Evolutionary conservation across 2,888 invertebrate species (phyloP), one percentile per base, ranked within the genome.

Genomic region (Lepidochrysops patricia): DNA sequence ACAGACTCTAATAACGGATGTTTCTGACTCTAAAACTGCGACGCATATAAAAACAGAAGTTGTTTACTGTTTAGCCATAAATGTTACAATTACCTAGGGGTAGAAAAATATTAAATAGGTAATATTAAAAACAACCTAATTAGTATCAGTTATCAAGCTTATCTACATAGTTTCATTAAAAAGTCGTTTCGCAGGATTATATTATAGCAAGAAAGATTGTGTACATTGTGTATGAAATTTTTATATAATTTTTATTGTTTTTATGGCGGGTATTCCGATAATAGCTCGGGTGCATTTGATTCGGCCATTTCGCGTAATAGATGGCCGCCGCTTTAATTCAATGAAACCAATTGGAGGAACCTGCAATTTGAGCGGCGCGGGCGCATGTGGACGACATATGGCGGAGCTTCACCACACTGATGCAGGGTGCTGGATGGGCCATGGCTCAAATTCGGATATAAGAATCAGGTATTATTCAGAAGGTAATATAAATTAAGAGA

Each of bases 361-460:
- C 87, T 86, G 83, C 79, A 85, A 87, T 87, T 88, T 85, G 78
- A 72, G 50, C 34, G 77, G 67, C 71, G 76, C 78, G 70, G 63
- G 62, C n/a, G 81, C 84, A 84, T 81, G 81, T 76, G 74, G 70
- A 72, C 65, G 75, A 80, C 87, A 88, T 84, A 85, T 88, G 88
- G 85, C 72, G 74, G 66, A 69, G 73, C 73, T 75, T 75, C 78
- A 72, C 72, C 73, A 72, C 69, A 68, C 68, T 66, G 68, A 68
- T 43, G 12, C 19, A 19, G 43, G 15, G 4, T 43, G 3, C 43
- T 43, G 43, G 43, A 43, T 19, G 43, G 43, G 6, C 37, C 7
- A 19, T 4, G 7, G 19, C 12, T 7, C 4, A 0, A 43, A 19
- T 9, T 37, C 6, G 37, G 15, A 37, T 37, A 43, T 19, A 19